Base-by-base conservation (phyloP, 2,888 invertebrate genomes). In the Cetonia aurata region DNA sequence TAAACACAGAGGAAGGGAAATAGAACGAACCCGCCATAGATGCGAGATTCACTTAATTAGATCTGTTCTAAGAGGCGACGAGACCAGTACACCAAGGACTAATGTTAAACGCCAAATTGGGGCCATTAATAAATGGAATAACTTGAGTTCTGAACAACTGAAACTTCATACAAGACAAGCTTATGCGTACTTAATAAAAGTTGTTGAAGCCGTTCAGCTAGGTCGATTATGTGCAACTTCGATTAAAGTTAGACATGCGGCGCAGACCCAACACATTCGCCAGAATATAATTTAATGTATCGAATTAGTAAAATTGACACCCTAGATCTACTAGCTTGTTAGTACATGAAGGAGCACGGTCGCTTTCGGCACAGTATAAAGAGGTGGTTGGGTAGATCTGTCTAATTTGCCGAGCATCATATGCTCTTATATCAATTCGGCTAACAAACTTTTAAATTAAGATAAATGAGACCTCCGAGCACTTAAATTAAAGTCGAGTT, bases 401-500 rank as follows among this genome's bases (percentile, higher is more conserved):
- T 53, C 31, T 13, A 55, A 55, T 3, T 55, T 13, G 31, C 12
- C 31, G 13, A 33, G 55, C 12, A 12, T 55, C 57, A 41, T 57
- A 15, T 57, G 42, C 17, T 41, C 57, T 37, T 37, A 57, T 6
- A 37, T 17, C 17, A 42, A 42, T 42, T 57, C 41, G 42, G 9
- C 57, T 57, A 15, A 37, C 10, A 57, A 57, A 57, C 57, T 41
- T 57, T 41, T 57, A 57, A 57, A 57, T 57, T 41, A 41, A 41
- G 41, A 57, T 57, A 42, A 41, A 57, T 57, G 19, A 57, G 57
- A n/a, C 57, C 15, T 41, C 37, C 0, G 12, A 37, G 57, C 19
- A 41, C 57, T 42, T 41, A 41, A 37, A 41, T 41, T 42, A 57
- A 56, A 57, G 41, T 41, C 17, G 17, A 57, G 57, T 41, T 57